Base-by-base conservation (phyloP, 1,140 invertebrate species). In the Eupristina koningsbergeri region DNA sequence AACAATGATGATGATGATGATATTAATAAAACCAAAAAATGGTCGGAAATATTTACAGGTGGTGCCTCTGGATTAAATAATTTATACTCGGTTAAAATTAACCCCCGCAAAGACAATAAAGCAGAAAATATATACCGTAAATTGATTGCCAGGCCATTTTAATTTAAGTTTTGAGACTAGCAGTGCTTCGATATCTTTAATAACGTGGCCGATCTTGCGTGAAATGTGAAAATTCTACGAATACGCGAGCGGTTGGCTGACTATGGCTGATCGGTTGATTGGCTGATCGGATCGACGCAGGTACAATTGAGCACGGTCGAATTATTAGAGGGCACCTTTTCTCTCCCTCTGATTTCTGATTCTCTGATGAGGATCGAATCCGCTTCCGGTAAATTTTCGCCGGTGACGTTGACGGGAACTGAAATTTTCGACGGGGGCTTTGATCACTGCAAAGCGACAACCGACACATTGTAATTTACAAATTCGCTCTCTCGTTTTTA, bases 261-360 rank as follows among this genome's bases (percentile, higher is more conserved):
- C 63, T 34, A 86, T 81, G 83, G 71, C 53, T 78, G 80, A 74
- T 81, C 79, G n/a, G n/a, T n/a, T n/a, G n/a, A n/a, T n/a, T 81
- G 83, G 71, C 53, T 78, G 80, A 74, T 81, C 79, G 77, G 80
- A 22, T 71, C 47, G 78, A 83, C 64, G 78, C 79, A 69, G 83
- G 73, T 45, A 86, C 86, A 88, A 88, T 87, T 84, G 87, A 88
- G 85, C 78, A 79, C 84, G 71, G 84, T 74, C 86, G 86, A 85
- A 88, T 87, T 87, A 88, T 88, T 87, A 87, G 80, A 84, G 84
- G 81, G 81, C 64, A 45, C 53, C 64, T 19, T 36, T 69, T 36
- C 53, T 61, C n/a, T 36, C 63, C 45, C 26, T n/a, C 41, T 39
- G 19, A 26, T 26, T 45, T 31, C 77, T 45, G 34, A 19, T 22